Conservation (phyloP, 2,888 invertebrate genomes). For the Nymphalis polychloros region DNA sequence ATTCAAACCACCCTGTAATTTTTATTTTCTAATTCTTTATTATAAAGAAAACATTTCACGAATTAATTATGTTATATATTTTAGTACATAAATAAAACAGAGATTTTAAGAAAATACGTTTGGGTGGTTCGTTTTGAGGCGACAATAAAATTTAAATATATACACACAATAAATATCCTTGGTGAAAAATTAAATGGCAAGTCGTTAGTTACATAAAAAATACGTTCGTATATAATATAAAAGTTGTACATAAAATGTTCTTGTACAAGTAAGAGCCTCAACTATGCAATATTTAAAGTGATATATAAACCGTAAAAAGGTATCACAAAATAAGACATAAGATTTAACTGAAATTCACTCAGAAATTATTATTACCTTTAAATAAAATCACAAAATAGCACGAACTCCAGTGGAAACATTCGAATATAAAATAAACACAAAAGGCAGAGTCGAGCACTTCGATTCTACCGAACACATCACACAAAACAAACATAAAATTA, state of each 20-base stretch:
- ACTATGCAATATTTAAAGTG: conserved; percentile 63
- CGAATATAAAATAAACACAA: conserved; percentile 76
- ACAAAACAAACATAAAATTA: conserved; percentile 80
- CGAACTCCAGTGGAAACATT: conserved; percentile 72
- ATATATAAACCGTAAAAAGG: conserved; percentile 53
- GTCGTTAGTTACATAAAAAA: conserved; percentile 73
- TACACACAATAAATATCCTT: conserved; percentile 72
- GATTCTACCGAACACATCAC: conserved; percentile 78
- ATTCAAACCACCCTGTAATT: conserved; percentile 27
- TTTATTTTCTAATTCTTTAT: conserved; percentile 5
- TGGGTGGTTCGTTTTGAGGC: conserved; percentile 39
- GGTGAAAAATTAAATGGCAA: conserved; percentile 79
- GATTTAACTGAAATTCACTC: conserved; percentile 66
- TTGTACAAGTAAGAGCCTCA: conserved; percentile 67
- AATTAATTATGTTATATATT: conserved; percentile 16
- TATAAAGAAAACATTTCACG: not conserved
- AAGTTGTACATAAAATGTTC: conserved; percentile 44
- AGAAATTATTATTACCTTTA: conserved; percentile 67
- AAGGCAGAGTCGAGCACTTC: conserved; percentile 78
- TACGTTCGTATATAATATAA: conserved; percentile 55
- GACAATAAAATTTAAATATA: conserved; percentile 46
- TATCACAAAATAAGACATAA: conserved; percentile 75
- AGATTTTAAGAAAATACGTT: conserved; percentile 9
- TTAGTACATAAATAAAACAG: conserved; percentile 15
- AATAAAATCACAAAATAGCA: conserved; percentile 76